phyloP scores from a whole-genome alignment of 1,140 invertebrate species.

The Aphelenchoides fujianensis region DNA sequence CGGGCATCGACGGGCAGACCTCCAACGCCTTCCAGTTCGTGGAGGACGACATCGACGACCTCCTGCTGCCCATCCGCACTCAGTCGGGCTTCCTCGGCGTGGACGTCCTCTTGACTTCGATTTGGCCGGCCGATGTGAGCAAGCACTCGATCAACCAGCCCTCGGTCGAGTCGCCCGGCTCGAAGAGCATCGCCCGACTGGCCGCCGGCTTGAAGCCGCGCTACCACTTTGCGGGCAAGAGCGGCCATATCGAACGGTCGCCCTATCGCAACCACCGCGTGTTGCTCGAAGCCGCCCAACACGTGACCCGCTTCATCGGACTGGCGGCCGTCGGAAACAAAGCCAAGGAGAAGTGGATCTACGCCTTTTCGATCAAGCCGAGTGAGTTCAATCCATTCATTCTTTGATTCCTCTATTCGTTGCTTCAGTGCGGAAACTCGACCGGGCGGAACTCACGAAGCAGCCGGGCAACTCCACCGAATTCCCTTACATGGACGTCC shows the following conservation, averaged over 20 bases:
- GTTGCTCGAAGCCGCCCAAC: constrained; percentile 66
- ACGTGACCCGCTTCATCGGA: constrained; percentile 80
- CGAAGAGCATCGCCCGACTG: constrained; percentile 76
- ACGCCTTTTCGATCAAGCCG: constrained; percentile 84
- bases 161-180: constrained; percentile 64
- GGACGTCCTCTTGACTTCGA: constrained; percentile 83
- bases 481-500: constrained; percentile 72
- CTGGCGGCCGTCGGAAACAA: constrained; percentile 78
- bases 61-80: constrained; percentile 56
- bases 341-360: constrained; percentile 83
- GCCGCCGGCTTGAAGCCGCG: constrained; percentile 79
- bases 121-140: constrained; percentile 72
- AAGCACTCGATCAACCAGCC: constrained; percentile 57
- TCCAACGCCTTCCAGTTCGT: constrained; percentile 62
- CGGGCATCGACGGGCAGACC: constrained; percentile 70
- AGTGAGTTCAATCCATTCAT: too few species aligned
- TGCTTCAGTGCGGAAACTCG: constrained; percentile 74
- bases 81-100: constrained; percentile 70
- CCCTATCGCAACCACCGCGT: constrained; percentile 78
- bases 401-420: too few species aligned
- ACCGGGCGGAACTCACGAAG: constrained; percentile 74
- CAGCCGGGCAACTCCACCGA: constrained; percentile 82
- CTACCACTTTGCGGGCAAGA: constrained; percentile 82
- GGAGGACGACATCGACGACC: constrained; percentile 48
- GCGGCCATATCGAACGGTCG: constrained; percentile 79